phyloP scores from a whole-genome alignment of 2,113 vertebrate species.

The Tachysurus fulvidraco region DNA sequence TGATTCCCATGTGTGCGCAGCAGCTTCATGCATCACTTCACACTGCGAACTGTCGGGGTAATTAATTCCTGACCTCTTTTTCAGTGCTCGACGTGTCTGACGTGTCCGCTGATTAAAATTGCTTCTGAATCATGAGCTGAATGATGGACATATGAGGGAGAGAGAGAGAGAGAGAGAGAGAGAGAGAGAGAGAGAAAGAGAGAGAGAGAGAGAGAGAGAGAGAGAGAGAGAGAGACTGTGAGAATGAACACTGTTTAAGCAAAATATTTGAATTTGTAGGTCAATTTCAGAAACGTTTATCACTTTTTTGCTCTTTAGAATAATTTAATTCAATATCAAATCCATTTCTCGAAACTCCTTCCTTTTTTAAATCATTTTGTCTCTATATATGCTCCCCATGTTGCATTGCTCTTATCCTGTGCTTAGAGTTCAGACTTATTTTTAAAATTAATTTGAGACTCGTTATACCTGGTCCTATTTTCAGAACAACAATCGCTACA shows the following conservation, averaged over 20 bases:
- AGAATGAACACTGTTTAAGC: not conserved
- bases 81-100: conserved; percentile 20
- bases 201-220: not conserved
- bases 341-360: not conserved
- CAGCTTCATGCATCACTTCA: conserved; percentile 39
- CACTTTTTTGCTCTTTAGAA: not conserved
- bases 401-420: not conserved
- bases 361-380: not conserved
- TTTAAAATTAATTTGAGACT: no score
- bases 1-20: not conserved
- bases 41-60: not conserved
- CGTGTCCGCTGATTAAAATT: conserved; percentile 26
- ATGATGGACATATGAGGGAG: not conserved
- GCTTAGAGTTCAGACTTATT: not conserved
- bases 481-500: no score
- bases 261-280: no score
- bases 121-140: not conserved
- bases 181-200: not conserved
- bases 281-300: not conserved
- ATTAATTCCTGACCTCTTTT: conserved; percentile 37
- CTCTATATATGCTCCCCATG: not conserved
- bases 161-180: not conserved
- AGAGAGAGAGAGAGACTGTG: no score
- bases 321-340: not conserved
- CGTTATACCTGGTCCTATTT: no score